Evolutionary conservation across 2,888 invertebrate species (phyloP).

Genomic region (Cephus runcator): DNA sequence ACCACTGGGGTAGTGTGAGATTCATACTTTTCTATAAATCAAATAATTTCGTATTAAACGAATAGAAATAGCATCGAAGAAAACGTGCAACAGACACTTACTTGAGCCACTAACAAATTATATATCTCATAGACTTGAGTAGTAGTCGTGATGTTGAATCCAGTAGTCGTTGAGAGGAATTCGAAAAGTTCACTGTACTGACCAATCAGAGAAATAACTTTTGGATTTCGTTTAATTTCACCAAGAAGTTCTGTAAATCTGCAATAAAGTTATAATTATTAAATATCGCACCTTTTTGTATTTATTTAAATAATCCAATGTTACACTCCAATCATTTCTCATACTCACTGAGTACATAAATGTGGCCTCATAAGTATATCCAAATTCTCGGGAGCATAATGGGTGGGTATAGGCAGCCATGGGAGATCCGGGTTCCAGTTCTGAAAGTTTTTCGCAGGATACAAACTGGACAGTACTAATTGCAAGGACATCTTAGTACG

Average conservation of each 20-base stretch:
- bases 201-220: slow-evolving; percentile 11
- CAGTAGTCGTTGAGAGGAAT: slow-evolving; percentile 32
- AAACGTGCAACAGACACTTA: slow-evolving; percentile 16
- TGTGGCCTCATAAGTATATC: slow-evolving; percentile 34
- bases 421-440: slow-evolving; percentile 34
- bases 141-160: slow-evolving; percentile 10
- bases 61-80: not conserved
- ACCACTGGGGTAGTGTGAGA: slow-evolving; percentile 37
- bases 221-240: slow-evolving; percentile 15
- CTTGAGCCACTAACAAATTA: slow-evolving; percentile 34
- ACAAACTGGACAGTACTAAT: slow-evolving; percentile 41
- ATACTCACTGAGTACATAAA: slow-evolving; percentile 30
- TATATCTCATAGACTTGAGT: slow-evolving; percentile 24
- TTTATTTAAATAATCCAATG: not conserved
- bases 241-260: slow-evolving; percentile 31
- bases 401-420: slow-evolving; percentile 39
- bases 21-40: slow-evolving; percentile 31
- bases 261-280: not conserved
- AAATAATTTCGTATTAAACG: not conserved
- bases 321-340: not conserved
- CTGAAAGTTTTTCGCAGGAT: slow-evolving; percentile 28
- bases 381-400: slow-evolving; percentile 34
- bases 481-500: slow-evolving; percentile 44
- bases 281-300: too few relatives aligned
- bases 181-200: slow-evolving; percentile 19